Percentiles rank a stretch among this genome's conserved stretches.
Evolutionary conservation across 2,113 vertebrate species (phyloP).

Genomic region (Mustela lutreola): DNA sequence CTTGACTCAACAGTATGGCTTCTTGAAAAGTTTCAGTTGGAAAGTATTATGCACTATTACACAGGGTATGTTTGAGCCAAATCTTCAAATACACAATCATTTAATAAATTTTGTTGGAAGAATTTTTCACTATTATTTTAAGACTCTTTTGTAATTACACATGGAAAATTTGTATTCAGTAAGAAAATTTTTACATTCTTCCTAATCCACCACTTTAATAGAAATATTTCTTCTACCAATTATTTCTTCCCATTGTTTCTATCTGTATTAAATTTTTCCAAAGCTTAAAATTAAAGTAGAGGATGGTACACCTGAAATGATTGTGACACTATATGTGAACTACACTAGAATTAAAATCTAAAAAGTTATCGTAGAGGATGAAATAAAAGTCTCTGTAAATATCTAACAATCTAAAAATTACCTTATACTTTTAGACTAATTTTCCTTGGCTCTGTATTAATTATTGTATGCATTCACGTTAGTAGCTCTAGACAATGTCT

Average conservation of each 20-base stretch:
- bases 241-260: constrained; percentile 48
- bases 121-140: constrained; percentile 39
- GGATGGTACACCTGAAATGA: neutral
- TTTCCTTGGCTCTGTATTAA: constrained; percentile 30
- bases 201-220: constrained; percentile 30
- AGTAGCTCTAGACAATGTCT: neutral
- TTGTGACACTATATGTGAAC: neutral
- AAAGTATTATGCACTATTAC: constrained; percentile 65
- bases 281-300: constrained; percentile 61
- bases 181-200: constrained; percentile 47
- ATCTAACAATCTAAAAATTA: constrained; percentile 25
- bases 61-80: constrained; percentile 65
- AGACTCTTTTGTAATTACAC: constrained; percentile 28
- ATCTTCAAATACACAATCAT: constrained; percentile 65
- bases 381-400: constrained; percentile 30
- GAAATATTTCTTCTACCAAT: constrained; percentile 63
- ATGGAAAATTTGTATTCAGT: constrained; percentile 44
- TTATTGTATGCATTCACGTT: neutral
- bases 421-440: neutral
- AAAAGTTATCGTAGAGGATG: constrained; percentile 50
- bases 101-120: constrained; percentile 55
- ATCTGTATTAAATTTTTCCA: constrained; percentile 30
- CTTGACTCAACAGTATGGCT: constrained; percentile 48
- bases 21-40: constrained; percentile 71
- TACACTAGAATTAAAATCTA: neutral